Percentiles rank a stretch among this genome's conserved stretches.
Conservation (phyloP, 2,797 vertebrate species). For the Phrynocephalus forsythii region DNA sequence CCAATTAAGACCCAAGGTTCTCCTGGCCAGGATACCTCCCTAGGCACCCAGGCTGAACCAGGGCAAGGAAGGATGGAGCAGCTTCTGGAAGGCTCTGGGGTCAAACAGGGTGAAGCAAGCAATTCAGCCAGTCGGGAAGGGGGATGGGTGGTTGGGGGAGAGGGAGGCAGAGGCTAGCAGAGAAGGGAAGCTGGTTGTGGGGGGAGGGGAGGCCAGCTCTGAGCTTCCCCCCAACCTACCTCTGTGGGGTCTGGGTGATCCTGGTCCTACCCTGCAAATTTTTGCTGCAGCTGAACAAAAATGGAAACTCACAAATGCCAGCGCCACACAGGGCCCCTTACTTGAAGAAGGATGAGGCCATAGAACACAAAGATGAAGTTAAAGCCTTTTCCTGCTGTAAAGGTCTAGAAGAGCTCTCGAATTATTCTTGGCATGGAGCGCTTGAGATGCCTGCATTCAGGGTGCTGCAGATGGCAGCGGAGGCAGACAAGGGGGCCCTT, state of each 20-base stretch:
- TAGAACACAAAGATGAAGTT: conserved; percentile 81
- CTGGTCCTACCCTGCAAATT: conserved; percentile 42
- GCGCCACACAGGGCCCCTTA: conserved; percentile 67
- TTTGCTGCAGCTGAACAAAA: conserved; percentile 44
- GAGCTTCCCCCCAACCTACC: conserved; percentile 22
- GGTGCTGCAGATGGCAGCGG: conserved; percentile 81
- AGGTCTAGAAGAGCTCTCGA: conserved; percentile 79
- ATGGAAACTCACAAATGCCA: conserved; percentile 71
- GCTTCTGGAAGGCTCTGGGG: neutral
- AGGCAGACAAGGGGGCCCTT: conserved; percentile 85
- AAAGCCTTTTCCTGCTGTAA: conserved; percentile 82
- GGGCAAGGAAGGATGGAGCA: neutral
- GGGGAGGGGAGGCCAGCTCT: conserved; percentile 3
- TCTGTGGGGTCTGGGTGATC: fast-evolving
- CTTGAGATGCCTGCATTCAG: conserved; percentile 81
- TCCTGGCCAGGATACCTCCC: neutral
- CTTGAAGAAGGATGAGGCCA: conserved; percentile 74
- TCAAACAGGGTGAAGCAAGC: no score
- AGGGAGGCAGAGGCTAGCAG: conserved; percentile 17
- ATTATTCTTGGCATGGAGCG: conserved; percentile 80
- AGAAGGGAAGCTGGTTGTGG: neutral
- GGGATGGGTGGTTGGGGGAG: no score
- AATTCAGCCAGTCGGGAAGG: no score
- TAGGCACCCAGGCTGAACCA: neutral
- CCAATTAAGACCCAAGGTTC: neutral